Conservation (phyloP, 2,888 invertebrate species). For the Drosophila birchii region DNA sequence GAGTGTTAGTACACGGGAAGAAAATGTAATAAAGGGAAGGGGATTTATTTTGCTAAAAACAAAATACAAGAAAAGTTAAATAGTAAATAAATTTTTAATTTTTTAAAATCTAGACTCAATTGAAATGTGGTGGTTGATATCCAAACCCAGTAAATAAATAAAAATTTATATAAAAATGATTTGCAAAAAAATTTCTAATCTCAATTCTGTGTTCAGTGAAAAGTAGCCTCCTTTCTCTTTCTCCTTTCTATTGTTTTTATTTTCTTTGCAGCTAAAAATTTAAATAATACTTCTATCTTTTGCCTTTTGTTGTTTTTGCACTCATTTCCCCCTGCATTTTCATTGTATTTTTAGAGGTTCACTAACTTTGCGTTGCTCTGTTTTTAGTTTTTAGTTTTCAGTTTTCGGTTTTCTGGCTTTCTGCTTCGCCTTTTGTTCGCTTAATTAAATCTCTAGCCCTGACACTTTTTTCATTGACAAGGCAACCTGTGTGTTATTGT, state of each 20-base stretch:
- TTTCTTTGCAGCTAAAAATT: slow-evolving; percentile 19
- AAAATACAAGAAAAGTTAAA: neutral
- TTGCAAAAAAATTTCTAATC: no score
- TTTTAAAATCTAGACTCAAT: no score
- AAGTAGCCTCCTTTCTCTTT: slow-evolving; percentile 39
- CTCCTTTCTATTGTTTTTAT: neutral
- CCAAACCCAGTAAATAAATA: neutral
- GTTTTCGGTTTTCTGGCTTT: slow-evolving; percentile 8
- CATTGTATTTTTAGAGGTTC: slow-evolving; percentile 73
- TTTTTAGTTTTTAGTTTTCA: slow-evolving; percentile 5
- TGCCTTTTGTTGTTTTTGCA: neutral
- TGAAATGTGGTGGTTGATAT: no score
- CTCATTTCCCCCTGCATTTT: slow-evolving; percentile 34
- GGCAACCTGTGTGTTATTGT: slow-evolving; percentile 53
- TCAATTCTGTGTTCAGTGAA: neutral
- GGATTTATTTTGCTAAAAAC: neutral
- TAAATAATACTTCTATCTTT: slow-evolving; percentile 10
- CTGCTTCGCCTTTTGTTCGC: slow-evolving; percentile 52
- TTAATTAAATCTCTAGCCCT: slow-evolving; percentile 80
- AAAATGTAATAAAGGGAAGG: neutral
- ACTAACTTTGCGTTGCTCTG: slow-evolving; percentile 61
- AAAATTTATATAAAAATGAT: neutral
- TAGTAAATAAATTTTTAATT: no score
- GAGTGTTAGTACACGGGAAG: slow-evolving; percentile 13
- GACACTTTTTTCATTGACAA: slow-evolving; percentile 80